phyloP scores from a whole-genome alignment of 2,797 vertebrate species.

The Amazona finschi region DNA sequence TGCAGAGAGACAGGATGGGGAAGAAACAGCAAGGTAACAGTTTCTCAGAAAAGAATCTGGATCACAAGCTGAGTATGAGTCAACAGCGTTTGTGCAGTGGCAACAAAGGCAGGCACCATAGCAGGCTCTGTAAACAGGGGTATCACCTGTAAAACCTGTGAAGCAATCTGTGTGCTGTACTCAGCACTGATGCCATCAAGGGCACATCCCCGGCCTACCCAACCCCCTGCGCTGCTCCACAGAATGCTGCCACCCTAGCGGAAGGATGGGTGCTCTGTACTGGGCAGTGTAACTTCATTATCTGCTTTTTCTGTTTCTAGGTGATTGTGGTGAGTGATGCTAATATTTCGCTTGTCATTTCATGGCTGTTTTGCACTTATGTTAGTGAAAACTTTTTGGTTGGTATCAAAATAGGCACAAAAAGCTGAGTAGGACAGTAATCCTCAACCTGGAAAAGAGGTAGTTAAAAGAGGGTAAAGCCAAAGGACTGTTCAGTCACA shows the following conservation, averaged over 20 bases:
- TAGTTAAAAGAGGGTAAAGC: background rate
- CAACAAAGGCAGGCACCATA: background rate
- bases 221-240: background rate
- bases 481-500: background rate
- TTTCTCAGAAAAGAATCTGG: background rate
- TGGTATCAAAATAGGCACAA: accelerated
- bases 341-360: background rate
- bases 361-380: background rate
- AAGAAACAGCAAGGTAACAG: background rate
- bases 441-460: background rate
- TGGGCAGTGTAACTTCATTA: accelerated
- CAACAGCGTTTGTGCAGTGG: background rate
- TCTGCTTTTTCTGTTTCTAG: background rate
- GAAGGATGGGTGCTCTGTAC: accelerated
- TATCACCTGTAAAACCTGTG: background rate
- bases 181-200: accelerated
- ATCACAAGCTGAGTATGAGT: background rate
- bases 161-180: background rate
- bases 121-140: background rate
- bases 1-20: background rate
- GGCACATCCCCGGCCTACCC: accelerated
- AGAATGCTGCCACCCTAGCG: accelerated
- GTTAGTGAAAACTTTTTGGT: background rate
- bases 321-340: accelerated
- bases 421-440: background rate